Percentiles rank a stretch among this genome's conserved stretches.
phyloP scores from a whole-genome alignment of 2,888 invertebrate genomes.

The Hypercompe scribonia region DNA sequence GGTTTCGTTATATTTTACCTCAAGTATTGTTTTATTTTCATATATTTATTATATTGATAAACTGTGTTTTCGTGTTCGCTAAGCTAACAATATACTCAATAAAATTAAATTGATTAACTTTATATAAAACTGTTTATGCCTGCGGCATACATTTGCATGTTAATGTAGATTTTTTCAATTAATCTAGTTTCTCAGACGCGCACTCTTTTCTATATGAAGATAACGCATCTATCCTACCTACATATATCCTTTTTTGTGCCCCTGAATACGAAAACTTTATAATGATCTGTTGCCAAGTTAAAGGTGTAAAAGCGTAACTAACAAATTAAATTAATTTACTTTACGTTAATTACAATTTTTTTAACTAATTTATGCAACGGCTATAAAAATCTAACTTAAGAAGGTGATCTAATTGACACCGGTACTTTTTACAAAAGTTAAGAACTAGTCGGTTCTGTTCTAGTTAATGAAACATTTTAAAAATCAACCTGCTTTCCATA shows the following conservation, averaged over 20 bases:
- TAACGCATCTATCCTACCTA: not conserved
- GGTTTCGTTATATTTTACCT: slow-evolving; percentile 17
- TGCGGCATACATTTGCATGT: not conserved
- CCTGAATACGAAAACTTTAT: not conserved
- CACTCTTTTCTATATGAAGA: not conserved
- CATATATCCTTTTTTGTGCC: not conserved
- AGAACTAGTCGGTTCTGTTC: not conserved
- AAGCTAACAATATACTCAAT: not conserved
- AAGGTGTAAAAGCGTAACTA: not conserved
- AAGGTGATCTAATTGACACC: not conserved
- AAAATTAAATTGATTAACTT: not conserved
- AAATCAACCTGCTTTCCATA: slow-evolving; percentile 28
- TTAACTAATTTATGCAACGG: not conserved
- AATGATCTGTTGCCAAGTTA: not conserved
- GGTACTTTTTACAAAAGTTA: not conserved
- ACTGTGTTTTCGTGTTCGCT: slow-evolving; percentile 9
- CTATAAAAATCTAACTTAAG: not conserved
- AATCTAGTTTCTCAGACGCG: not conserved
- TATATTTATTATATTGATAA: not conserved
- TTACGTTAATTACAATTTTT: not conserved
- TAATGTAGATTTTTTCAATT: not conserved
- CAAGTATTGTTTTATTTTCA: slow-evolving; percentile 14
- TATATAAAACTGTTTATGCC: not conserved
- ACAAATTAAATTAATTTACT: not conserved
- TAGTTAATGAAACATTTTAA: slow-evolving; percentile 5